phyloP scores from a whole-genome alignment of 2,113 vertebrate species.

The Callopanchax toddi region DNA sequence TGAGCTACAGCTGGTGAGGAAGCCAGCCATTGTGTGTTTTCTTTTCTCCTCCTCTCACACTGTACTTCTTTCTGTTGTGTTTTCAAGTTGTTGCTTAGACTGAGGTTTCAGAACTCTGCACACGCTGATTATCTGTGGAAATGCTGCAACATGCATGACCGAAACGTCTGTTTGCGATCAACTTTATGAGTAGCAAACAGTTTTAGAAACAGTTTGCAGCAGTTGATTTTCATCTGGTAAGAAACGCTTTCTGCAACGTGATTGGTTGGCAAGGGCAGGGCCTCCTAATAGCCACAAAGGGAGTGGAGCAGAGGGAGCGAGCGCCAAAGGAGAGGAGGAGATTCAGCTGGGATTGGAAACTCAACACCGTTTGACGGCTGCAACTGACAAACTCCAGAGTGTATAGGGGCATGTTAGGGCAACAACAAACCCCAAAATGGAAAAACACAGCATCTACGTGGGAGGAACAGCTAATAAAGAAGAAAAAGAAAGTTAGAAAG shows the following conservation, averaged over 20 bases:
- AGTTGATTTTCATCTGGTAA: conserved; percentile 52
- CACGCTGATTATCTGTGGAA: conserved; percentile 32
- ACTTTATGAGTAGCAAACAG: conserved; percentile 42
- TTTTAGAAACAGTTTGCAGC: conserved; percentile 43
- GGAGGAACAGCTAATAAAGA: conserved; percentile 4
- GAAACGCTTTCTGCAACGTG: conserved; percentile 45
- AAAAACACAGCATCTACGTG: conserved; percentile 30
- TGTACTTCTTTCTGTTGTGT: conserved; percentile 32
- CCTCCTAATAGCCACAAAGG: conserved; percentile 59
- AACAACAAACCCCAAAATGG: conserved; percentile 34
- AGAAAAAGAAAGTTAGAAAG: background rate
- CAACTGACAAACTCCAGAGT: conserved; percentile 67
- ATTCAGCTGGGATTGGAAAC: conserved; percentile 57
- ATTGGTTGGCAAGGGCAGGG: conserved; percentile 65
- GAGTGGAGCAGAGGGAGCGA: conserved; percentile 52
- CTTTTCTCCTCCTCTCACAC: conserved; percentile 49
- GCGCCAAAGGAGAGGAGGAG: conserved; percentile 50
- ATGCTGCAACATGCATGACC: conserved; percentile 26
- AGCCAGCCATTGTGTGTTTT: conserved; percentile 71
- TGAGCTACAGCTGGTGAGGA: conserved; percentile 81
- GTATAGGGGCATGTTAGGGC: conserved; percentile 58
- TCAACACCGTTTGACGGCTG: conserved; percentile 56
- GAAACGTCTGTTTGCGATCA: conserved; percentile 44
- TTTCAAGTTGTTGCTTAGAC: conserved; percentile 19
- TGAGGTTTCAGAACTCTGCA: conserved; percentile 10